Percentiles rank a stretch among this genome's conserved stretches.
These are phyloP conservation scores for Dolichoris vasculosae DNA, from an alignment of 1,140 invertebrate genomes.

Conservation along the genomic window DNA sequence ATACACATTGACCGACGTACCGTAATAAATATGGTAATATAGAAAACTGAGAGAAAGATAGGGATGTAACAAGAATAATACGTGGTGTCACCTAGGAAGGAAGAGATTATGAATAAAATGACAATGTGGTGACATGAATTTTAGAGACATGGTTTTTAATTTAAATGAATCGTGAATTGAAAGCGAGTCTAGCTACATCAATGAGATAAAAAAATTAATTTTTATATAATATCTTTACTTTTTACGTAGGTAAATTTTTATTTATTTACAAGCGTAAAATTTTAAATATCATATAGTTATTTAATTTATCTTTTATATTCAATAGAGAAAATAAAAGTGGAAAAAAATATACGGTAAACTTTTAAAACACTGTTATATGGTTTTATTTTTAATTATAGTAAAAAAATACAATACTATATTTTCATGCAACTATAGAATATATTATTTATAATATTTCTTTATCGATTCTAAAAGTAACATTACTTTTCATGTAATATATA, in stretches of 20 bases:
- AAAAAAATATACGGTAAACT: no score
- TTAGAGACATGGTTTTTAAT: slow-evolving; percentile 37
- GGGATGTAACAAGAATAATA: slow-evolving; percentile 48
- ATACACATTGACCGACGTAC: slow-evolving; percentile 54
- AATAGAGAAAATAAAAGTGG: no score
- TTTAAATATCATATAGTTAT: no score
- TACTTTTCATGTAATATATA: no score
- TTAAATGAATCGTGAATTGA: slow-evolving; percentile 43
- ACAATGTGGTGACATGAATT: slow-evolving; percentile 39
- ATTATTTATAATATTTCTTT: no score
- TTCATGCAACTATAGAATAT: no score
- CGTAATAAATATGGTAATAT: slow-evolving; percentile 55
- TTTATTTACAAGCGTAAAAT: background rate
- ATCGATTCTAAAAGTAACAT: no score
- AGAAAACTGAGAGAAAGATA: slow-evolving; percentile 48
- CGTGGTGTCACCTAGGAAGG: slow-evolving; percentile 41
- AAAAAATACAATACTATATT: no score
- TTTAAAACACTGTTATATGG: no score
- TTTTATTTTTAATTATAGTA: no score
- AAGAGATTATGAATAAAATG: slow-evolving; percentile 50
- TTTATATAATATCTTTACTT: background rate
- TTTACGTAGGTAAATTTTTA: background rate
- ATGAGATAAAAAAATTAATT: background rate
- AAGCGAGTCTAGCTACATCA: background rate
- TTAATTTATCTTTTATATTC: no score